Evolutionary conservation across 2,113 vertebrate species (phyloP), one percentile per base, ranked within the genome.

Genomic region (Oceanites oceanicus): DNA sequence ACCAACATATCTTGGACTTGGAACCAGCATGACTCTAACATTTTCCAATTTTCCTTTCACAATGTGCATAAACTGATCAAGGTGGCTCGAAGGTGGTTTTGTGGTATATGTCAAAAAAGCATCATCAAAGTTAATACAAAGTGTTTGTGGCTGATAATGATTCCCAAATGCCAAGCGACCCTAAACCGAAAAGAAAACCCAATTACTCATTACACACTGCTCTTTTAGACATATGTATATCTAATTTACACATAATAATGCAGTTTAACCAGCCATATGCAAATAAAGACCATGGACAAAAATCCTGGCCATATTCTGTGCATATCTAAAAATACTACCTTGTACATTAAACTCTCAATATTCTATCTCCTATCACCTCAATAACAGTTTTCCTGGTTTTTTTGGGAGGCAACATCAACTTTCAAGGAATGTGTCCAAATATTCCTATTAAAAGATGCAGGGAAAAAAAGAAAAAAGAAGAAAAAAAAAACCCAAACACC

Each of bases 51-150:
- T 99, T 75, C 99, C 99, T 95, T 99, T 99, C 88, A 99, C 97
- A 1, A 99, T 99, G 97, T 99, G 99, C 99, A 99, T 99, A 96
- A 99, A 99, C 88, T 99, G 99, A 96, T 99, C 99, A 75, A 99
- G 98, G 93, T 99, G 99, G 97, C 99, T 99, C 27, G 99, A 99
- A 68, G 99, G 99, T n/a, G 99, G 99, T 96, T 99, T 99, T 91
- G 99, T 99, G 90, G 99, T 98, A 0, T 99, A 99, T 0, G 99
- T 99, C 96, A 99, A 96, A 97, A 99, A 99, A 90, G 99, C 99
- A 79, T 99, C 99, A 86, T 99, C 99, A 92, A 99, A 99, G 94
- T 99, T 99, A 95, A 99, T 98, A 61, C 99, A 99, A 68, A 99
- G 96, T 47, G 99, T 99, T 94, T 99, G 99, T 13, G 99, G 99